These are phyloP conservation scores for Anoplius nigerrimus DNA, from an alignment of 2,888 invertebrate species.

Conservation along the genomic window DNA sequence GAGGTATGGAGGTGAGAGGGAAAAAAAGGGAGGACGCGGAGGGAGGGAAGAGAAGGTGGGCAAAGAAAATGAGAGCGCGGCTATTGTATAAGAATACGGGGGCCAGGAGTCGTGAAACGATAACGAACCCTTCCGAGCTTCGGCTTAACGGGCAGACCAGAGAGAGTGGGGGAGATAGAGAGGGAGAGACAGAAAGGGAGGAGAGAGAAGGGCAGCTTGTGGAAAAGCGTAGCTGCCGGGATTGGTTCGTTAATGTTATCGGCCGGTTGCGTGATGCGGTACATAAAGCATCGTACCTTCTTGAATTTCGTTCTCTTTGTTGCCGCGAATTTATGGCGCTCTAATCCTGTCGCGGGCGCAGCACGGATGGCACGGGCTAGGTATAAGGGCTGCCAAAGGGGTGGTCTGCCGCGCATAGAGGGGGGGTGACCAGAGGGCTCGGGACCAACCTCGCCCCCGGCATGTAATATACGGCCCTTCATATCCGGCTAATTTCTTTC, in stretches of 20 bases:
- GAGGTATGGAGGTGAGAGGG: background rate
- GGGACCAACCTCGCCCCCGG: no score
- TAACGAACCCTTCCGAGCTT: slow-evolving; percentile 39
- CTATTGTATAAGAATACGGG: slow-evolving; percentile 20
- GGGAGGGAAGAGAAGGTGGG: background rate
- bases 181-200: background rate
- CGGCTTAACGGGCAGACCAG: slow-evolving; percentile 24
- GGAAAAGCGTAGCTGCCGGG: slow-evolving; percentile 37
- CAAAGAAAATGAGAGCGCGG: slow-evolving; percentile 3
- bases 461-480: slow-evolving; percentile 16
- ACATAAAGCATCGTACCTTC: slow-evolving; percentile 59
- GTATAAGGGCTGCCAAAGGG: background rate
- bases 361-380: slow-evolving; percentile 30
- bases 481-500: slow-evolving; percentile 26
- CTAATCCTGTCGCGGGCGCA: slow-evolving; percentile 50
- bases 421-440: background rate
- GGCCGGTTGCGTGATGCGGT: slow-evolving; percentile 63
- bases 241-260: slow-evolving; percentile 67
- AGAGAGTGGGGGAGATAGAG: background rate
- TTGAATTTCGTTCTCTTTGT: slow-evolving; percentile 55
- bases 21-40: background rate
- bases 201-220: slow-evolving; percentile 17
- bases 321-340: slow-evolving; percentile 42
- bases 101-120: slow-evolving; percentile 34
- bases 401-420: no score